These are phyloP conservation scores for Abrostola tripartita DNA, from an alignment of 2,888 invertebrate genomes.

Conservation along the genomic window DNA sequence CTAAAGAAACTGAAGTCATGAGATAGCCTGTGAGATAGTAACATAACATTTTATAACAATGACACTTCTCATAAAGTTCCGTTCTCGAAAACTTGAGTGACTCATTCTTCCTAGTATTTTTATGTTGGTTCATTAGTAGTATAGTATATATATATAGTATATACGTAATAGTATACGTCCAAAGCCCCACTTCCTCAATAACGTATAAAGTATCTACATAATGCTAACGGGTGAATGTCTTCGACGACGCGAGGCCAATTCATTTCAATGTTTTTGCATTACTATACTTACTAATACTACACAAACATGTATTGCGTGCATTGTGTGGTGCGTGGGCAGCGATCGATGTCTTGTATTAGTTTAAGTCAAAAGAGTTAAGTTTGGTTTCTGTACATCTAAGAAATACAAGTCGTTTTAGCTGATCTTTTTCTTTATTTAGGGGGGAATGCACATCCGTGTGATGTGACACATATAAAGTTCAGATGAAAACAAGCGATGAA, in stretches of 20 bases:
- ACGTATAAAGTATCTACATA: slow-evolving; percentile 36
- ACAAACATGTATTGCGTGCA: slow-evolving; percentile 61
- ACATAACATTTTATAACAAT: background rate
- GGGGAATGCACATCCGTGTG: no score
- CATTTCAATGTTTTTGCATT: slow-evolving; percentile 61
- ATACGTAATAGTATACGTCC: slow-evolving; percentile 14
- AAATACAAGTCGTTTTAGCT: background rate
- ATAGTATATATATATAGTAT: background rate
- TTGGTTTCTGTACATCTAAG: background rate
- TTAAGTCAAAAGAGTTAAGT: slow-evolving; percentile 47
- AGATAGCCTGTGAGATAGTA: no score
- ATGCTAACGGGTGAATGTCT: slow-evolving; percentile 66
- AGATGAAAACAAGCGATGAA: no score
- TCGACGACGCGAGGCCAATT: slow-evolving; percentile 65
- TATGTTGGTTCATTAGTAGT: slow-evolving; percentile 11
- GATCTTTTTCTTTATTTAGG: no score
- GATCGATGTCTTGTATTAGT: slow-evolving; percentile 56
- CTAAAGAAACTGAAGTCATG: background rate
- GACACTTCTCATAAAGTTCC: background rate
- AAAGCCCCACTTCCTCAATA: slow-evolving; percentile 38
- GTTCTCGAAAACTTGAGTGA: slow-evolving; percentile 27
- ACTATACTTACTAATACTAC: slow-evolving; percentile 51
- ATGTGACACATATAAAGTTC: no score
- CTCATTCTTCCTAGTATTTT: slow-evolving; percentile 32
- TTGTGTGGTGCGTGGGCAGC: slow-evolving; percentile 67